Evolutionary conservation across 2,797 vertebrate genomes (phyloP), one percentile per base, ranked within the genome.

Genomic region (Ambastaia sidthimunki): DNA sequence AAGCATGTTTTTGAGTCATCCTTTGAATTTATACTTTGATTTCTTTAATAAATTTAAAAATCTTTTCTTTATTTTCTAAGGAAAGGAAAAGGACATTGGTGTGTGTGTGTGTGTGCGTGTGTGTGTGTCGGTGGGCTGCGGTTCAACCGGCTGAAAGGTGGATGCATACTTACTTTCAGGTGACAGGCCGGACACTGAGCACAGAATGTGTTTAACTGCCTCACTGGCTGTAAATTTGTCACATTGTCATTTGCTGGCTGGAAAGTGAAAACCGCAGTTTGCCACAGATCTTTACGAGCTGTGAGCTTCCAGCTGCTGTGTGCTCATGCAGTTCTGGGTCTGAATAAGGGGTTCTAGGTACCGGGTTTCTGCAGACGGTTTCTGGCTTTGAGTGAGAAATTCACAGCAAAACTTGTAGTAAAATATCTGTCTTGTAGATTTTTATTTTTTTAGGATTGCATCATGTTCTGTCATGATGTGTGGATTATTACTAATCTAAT

Each of bases 221-320:
- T 85, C 50, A 44, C 85, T 85, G 85, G 89, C 92, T 91, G 89
- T 92, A 92, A 93, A 93, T 92, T 91, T 92, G 89, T 89, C 86
- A 71, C 63, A 67, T 15, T 80, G 82, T 76, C 89, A 85, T 92
- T 90, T 88, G 85, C 86, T 75, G 84, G 89, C 85, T 87, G 87
- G 85, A 89, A 89, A 90, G 90, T 90, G 89, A 91, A 93, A 93
- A 88, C 90, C 90, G 88, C 89, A 91, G 89, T 91, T 92, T 89
- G 88, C 83, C 88, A 85, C 89, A 83, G 89, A 89, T 88, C 91
- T 93, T 94, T 92, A 93, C 91, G 88, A 89, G 88, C 81, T 90
- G 91, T 87, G 88, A 81, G 88, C 83, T 83, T 84, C 88, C 89
- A 89, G 88, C 87, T 90, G 89, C 88, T 87, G 69, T 84, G 85